Base-by-base conservation (phyloP, 2,113 vertebrate genomes). In the Mohoua ochrocephala region DNA sequence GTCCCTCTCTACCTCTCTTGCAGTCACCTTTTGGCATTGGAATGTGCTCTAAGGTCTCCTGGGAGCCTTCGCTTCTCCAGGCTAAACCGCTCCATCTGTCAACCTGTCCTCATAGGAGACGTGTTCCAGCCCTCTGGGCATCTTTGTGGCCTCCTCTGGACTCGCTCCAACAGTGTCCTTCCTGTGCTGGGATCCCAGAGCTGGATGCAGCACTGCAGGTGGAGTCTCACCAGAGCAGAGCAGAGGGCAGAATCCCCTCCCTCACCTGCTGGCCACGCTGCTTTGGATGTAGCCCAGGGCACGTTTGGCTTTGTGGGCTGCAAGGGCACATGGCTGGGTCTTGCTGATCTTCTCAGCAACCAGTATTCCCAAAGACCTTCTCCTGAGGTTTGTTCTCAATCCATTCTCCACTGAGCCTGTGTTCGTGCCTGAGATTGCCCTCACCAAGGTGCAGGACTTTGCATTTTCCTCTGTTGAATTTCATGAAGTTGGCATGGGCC, bases 261-360 rank as follows among this genome's bases (percentile, higher is more conserved):
- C 35, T 54, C 15, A 0, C 17, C 54, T 63, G n/a, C 41, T 83
- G n/a, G 21, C 63, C 47, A 47, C 1, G 0, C 0, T 0, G 41
- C 33, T 54, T 54, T 69, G 41, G 17, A 13, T 41, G 14, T 24
- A 89, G 45, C 53, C 24, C 39, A n/a, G n/a, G 30, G 3, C 7
- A 27, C 0, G 0, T n/a, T 30, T 83, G 56, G 2, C n/a, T 70
- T n/a, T 79, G 13, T 63, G 56, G 24, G 41, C 0, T n/a, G 20
- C 30, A 14, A 14, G 28, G 10, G 7, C 23, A 63, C 41, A 37
- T 37, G 13, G 26, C 47, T 19, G 56, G 26, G 10, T 56, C 63
- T 33, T 42, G 35, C 3, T 61, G 47, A 83, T 24, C 52, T 76
- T 63, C 47, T 90, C 41, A 42, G 63, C 14, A 33, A 18, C 7